phyloP scores from a whole-genome alignment of 2,113 vertebrate species.

The Mastomys coucha region DNA sequence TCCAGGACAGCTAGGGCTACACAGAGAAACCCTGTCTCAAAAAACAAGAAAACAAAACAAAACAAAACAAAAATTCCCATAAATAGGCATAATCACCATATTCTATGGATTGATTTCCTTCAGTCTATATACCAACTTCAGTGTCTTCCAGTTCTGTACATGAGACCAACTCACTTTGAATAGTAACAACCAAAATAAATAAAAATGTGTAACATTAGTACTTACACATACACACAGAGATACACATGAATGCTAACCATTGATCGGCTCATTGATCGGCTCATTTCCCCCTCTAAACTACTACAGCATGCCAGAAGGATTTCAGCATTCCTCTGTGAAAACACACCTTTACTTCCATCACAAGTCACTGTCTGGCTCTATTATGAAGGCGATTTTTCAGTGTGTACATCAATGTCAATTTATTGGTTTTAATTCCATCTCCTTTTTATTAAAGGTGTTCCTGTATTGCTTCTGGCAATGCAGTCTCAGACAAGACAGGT shows the following conservation, averaged over 20 bases:
- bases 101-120: conserved; percentile 69
- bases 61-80: conserved; percentile 16
- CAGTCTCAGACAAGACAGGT: neutral
- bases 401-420: conserved; percentile 18
- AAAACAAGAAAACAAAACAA: too few relatives aligned
- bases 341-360: conserved; percentile 39
- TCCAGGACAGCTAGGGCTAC: too few relatives aligned
- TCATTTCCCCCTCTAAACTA: conserved; percentile 41
- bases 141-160: conserved; percentile 55
- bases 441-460: conserved; percentile 4
- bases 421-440: conserved; percentile 61
- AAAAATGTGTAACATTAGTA: conserved; percentile 46
- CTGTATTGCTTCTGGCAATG: neutral
- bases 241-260: neutral
- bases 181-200: conserved; percentile 73
- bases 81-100: conserved; percentile 72
- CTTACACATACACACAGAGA: neutral
- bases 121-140: conserved; percentile 61
- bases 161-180: conserved; percentile 64
- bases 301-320: conserved; percentile 29
- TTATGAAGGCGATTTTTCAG: conserved; percentile 28
- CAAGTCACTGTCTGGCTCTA: conserved; percentile 1
- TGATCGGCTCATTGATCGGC: neutral
- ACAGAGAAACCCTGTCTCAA: too few relatives aligned
- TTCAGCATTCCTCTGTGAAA: conserved; percentile 42